Base-by-base conservation (phyloP, 2,888 invertebrate species). In the Pocota personata region DNA sequence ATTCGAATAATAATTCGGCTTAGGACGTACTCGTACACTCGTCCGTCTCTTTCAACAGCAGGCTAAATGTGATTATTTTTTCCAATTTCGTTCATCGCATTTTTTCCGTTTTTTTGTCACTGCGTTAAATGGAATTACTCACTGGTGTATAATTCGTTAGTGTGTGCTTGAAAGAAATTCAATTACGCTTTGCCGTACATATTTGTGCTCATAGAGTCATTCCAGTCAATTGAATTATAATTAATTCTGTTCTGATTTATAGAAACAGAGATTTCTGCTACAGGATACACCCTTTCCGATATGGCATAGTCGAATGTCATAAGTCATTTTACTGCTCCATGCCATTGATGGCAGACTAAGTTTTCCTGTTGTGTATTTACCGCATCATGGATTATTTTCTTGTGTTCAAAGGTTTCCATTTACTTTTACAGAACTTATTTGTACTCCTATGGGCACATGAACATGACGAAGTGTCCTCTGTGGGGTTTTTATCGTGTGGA, bases 191-290 rank as follows among this genome's bases (percentile, higher is more conserved):
- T 66, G 40, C 14, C n/a, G 43, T 60, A 43, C 14, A 55, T 24
- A 72, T 46, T 78, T 62, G 52, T 72, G 43, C 58, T 50, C 69
- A 16, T 67, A 75, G 66, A 73, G 46, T 7, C 73, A 57, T 75
- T 79, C 80, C 84, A 80, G 52, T 64, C 69, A 84, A 84, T 84
- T 84, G 75, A 84, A 69, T 80, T 80, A 75, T 80, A 84, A 67
- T 80, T 64, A 75, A 75, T 84, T 75, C 40, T 57, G 55, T 64
- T 73, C 55, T 69, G 83, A 84, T 84, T 73, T 84, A 84, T 75
- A 75, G 73, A 73, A 69, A 48, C 64, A 8, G 24, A 67, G 27
- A 35, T 58, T 79, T 79, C n/a, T 27, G 16, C 19, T 21, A 66
- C 24, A 46, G 48, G 52, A 67, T 24, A 69, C 19, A 58, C 19